These are phyloP conservation scores for Arctocebus calabarensis DNA, from an alignment of 2,797 vertebrate species.

Conservation along the genomic window DNA sequence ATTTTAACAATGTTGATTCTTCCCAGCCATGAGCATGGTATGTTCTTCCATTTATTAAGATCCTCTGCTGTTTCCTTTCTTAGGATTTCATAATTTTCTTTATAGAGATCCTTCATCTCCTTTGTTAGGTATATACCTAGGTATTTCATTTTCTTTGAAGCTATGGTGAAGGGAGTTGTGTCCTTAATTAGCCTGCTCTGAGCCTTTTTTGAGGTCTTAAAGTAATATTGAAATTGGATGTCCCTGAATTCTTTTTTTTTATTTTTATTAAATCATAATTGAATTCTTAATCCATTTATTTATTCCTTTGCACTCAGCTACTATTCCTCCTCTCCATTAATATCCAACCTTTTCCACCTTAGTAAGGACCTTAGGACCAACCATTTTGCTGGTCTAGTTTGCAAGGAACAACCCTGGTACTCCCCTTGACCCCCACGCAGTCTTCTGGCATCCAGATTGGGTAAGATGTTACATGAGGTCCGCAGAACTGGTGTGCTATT, in stretches of 20 bases:
- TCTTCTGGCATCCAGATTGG: neutral
- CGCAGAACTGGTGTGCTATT: neutral
- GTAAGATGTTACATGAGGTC: no score
- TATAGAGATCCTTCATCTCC: no score
- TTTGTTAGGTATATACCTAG: no score
- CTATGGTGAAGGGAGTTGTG: no score
- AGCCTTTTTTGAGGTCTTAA: neutral
- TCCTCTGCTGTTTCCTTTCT: no score
- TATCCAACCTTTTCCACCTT: neutral
- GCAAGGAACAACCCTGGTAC: neutral
- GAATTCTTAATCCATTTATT: neutral
- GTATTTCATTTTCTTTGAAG: no score
- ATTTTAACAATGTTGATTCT: no score
- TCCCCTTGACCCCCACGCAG: neutral
- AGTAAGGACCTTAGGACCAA: neutral
- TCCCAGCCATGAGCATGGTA: no score
- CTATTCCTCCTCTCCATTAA: neutral
- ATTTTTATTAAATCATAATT: no score
- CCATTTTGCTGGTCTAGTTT: neutral
- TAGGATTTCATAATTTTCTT: no score
- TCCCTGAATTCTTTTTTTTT: neutral
- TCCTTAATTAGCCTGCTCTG: no score
- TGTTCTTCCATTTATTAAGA: no score
- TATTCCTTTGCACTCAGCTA: neutral
- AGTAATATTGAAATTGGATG: neutral